Evolutionary conservation across 1,140 invertebrate genomes (phyloP).

Genomic region (Charaxes varanes): DNA sequence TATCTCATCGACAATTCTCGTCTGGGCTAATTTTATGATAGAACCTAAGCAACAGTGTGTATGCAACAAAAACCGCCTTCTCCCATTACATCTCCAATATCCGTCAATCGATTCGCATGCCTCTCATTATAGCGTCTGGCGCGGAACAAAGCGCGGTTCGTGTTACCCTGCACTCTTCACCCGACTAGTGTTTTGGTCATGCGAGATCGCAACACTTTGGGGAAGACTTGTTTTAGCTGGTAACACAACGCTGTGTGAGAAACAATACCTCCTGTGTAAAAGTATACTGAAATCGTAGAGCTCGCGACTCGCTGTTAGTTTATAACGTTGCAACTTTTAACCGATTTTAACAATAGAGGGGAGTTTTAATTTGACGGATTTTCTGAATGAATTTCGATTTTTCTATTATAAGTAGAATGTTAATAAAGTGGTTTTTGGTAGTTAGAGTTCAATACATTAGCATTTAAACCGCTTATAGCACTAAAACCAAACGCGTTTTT

Average conservation of each 20-base stretch:
- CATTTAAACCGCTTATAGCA: too few relatives aligned
- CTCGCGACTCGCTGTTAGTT: too few relatives aligned
- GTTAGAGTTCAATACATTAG: too few relatives aligned
- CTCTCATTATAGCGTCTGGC: constrained; percentile 63
- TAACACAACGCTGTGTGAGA: constrained; percentile 28
- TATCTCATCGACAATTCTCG: too few relatives aligned
- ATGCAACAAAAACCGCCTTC: constrained; percentile 38
- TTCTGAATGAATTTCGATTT: too few relatives aligned
- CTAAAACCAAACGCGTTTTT: too few relatives aligned
- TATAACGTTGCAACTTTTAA: too few relatives aligned
- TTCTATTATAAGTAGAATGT: too few relatives aligned
- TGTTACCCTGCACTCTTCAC: constrained; percentile 45
- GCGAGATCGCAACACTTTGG: constrained; percentile 45
- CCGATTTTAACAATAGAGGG: too few relatives aligned
- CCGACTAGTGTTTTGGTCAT: constrained; percentile 42
- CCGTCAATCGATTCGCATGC: constrained; percentile 59
- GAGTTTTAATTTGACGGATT: too few relatives aligned
- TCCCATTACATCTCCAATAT: constrained; percentile 49
- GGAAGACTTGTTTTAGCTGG: constrained; percentile 37
- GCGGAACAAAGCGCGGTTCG: constrained; percentile 56
- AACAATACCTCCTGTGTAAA: constrained; percentile 37
- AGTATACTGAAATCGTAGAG: constrained; percentile 25
- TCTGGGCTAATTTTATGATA: too few relatives aligned
- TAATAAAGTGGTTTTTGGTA: too few relatives aligned
- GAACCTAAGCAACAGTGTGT: constrained; percentile 18